These are phyloP conservation scores for Torymus tubicola DNA, from an alignment of 2,888 invertebrate genomes.

Conservation along the genomic window DNA sequence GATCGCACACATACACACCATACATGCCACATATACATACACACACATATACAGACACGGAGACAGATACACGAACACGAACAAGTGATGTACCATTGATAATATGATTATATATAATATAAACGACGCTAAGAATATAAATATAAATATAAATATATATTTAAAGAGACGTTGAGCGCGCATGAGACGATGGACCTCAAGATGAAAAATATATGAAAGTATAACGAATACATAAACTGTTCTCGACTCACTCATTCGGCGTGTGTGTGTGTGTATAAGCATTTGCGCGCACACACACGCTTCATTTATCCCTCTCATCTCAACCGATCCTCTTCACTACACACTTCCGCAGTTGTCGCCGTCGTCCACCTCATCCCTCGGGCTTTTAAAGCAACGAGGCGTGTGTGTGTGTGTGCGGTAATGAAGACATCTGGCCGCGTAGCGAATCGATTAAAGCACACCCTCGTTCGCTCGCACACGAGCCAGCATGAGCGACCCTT, in stretches of 20 bases:
- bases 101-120: constrained; percentile 37
- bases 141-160: constrained; percentile 27
- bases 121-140: constrained; percentile 25
- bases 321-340: too few relatives aligned
- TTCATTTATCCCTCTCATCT: too few relatives aligned
- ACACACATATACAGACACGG: too few relatives aligned
- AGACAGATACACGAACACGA: background rate
- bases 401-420: constrained; percentile 12
- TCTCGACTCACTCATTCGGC: too few relatives aligned
- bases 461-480: too few relatives aligned
- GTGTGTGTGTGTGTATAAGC: too few relatives aligned
- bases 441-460: constrained; percentile 52
- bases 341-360: too few relatives aligned
- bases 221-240: background rate
- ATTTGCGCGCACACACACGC: too few relatives aligned
- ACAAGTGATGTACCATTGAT: constrained; percentile 55
- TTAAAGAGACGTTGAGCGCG: constrained; percentile 43
- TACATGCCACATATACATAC: too few relatives aligned
- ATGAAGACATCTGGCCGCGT: constrained; percentile 40
- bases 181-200: constrained; percentile 22
- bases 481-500: constrained; percentile 35
- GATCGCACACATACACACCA: background rate
- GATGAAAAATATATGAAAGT: constrained; percentile 46
- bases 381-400: constrained; percentile 20
- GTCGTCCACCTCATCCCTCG: too few relatives aligned